Percentiles rank a stretch among this genome's conserved stretches.
Evolutionary conservation across 2,888 invertebrate species (phyloP).

Genomic region (Lithosia quadra): DNA sequence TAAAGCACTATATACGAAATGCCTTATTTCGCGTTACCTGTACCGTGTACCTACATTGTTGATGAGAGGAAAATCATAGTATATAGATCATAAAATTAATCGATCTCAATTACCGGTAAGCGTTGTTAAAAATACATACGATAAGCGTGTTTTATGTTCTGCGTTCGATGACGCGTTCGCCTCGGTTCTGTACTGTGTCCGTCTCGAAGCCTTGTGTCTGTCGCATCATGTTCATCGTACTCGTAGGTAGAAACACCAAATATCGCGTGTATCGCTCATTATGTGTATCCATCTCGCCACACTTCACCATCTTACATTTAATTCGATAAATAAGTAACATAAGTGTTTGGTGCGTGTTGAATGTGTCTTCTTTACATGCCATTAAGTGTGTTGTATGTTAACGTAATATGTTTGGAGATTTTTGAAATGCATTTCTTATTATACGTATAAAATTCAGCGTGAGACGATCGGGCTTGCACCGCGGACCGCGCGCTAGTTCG

Average conservation of each 20-base stretch:
- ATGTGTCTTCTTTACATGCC: constrained; percentile 84
- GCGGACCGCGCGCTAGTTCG: constrained; percentile 81
- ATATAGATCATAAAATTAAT: constrained; percentile 80
- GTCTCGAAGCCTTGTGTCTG: constrained; percentile 65
- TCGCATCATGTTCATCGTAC: constrained; percentile 29
- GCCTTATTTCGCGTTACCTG: constrained; percentile 86
- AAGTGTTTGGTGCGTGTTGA: constrained; percentile 80
- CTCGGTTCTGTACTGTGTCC: constrained; percentile 62
- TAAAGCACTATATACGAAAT: constrained; percentile 70
- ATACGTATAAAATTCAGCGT: constrained; percentile 75
- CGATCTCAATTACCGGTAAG: constrained; percentile 85
- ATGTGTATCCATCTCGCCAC: constrained; percentile 54
- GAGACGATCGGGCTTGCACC: constrained; percentile 81
- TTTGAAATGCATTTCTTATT: constrained; percentile 84
- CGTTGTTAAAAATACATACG: constrained; percentile 70
- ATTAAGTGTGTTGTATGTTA: constrained; percentile 76
- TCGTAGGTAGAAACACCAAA: constrained; percentile 51
- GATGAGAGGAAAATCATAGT: constrained; percentile 75
- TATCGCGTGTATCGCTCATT: constrained; percentile 48
- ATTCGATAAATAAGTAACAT: constrained; percentile 67
- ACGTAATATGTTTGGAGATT: constrained; percentile 76
- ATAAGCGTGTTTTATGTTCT: constrained; percentile 64
- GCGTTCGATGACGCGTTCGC: constrained; percentile 52
- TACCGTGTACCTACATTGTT: constrained; percentile 81
- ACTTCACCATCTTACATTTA: constrained; percentile 64